These are phyloP conservation scores for Dinothrombium tinctorium DNA, from an alignment of 1,140 invertebrate genomes.

Conservation along the genomic window DNA sequence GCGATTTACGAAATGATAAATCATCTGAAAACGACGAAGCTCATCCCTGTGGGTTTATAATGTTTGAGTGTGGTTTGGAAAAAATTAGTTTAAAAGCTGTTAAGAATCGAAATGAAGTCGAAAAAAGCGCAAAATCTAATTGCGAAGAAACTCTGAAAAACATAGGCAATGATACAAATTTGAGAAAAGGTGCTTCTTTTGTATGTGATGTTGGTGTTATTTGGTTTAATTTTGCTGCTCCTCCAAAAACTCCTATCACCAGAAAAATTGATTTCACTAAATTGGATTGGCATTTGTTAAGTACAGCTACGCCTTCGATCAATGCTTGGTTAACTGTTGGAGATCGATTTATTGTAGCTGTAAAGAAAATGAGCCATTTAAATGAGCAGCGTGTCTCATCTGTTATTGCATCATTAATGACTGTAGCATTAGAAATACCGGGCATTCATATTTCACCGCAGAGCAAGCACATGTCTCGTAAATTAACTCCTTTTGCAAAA, in stretches of 20 bases:
- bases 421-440: conserved; percentile 62
- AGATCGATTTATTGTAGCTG: conserved; percentile 56
- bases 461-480: conserved; percentile 53
- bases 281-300: conserved; percentile 83
- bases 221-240: conserved; percentile 94
- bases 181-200: conserved; percentile 20
- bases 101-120: conserved; percentile 32
- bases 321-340: conserved; percentile 92
- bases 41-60: conserved; percentile 47
- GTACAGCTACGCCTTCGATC: conserved; percentile 80
- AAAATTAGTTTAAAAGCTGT: conserved; percentile 57
- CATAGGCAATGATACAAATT: not conserved
- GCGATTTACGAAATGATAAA: not conserved
- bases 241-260: conserved; percentile 73
- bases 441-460: conserved; percentile 50
- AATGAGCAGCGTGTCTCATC: conserved; percentile 37
- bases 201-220: conserved; percentile 59
- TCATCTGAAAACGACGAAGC: not conserved
- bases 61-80: conserved; percentile 88
- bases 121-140: conserved; percentile 21
- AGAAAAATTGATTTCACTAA: conserved; percentile 82
- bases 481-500: conserved; percentile 60
- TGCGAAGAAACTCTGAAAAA: conserved; percentile 14
- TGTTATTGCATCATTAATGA: conserved; percentile 78
- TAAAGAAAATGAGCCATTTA: conserved; percentile 47